Conservation (phyloP, 2,797 vertebrate genomes). For the Girardinus metallicus region DNA sequence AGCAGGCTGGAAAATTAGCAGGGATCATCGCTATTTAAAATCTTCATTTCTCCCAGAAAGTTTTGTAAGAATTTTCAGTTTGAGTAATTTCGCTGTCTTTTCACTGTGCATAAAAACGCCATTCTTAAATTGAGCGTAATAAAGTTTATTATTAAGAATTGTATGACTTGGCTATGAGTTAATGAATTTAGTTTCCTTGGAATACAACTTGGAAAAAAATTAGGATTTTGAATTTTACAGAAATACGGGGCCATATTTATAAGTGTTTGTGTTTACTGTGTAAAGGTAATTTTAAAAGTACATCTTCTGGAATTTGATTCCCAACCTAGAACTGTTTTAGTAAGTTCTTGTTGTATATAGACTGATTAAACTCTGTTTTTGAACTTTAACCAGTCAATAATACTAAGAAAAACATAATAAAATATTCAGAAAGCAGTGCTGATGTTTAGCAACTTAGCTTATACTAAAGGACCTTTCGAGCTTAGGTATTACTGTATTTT, state of each 20-base stretch:
- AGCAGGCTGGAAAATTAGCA: conserved; percentile 55
- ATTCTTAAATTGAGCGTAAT: background rate
- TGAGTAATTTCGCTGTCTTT: background rate
- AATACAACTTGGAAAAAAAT: background rate
- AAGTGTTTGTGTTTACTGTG: background rate
- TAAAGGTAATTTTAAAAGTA: background rate
- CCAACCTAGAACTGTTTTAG: background rate
- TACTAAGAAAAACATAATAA: background rate
- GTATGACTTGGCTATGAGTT: background rate
- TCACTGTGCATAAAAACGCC: background rate
- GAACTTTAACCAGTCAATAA: background rate
- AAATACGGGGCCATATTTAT: background rate
- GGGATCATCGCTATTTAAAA: conserved; percentile 42
- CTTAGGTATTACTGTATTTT: background rate
- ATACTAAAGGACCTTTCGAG: background rate
- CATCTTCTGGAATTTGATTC: background rate
- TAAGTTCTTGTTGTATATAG: background rate
- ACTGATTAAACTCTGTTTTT: background rate
- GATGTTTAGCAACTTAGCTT: background rate
- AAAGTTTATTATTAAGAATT: background rate
- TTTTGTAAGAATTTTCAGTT: background rate
- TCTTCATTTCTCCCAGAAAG: conserved; percentile 27
- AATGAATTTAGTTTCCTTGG: background rate
- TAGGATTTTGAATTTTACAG: background rate
- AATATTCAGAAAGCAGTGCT: background rate